Conservation (phyloP, 2,797 vertebrate genomes). For the Myotis myotis region DNA sequence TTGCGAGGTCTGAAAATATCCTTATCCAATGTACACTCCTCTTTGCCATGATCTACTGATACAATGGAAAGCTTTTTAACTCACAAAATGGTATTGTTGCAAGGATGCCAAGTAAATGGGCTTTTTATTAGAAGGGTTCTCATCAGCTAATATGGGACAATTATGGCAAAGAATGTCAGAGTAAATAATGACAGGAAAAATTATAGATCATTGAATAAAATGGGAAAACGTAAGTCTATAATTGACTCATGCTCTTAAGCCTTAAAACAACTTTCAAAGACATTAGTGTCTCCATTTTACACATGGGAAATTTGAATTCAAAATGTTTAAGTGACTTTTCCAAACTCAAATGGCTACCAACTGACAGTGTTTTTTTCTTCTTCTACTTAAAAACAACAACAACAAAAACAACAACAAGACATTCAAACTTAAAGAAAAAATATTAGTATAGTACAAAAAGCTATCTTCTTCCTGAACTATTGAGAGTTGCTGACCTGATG, state of each 20-base stretch:
- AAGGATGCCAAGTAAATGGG: background rate
- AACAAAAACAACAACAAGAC: background rate
- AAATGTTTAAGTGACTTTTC: background rate
- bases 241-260: background rate
- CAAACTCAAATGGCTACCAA: background rate
- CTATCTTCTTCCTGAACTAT: background rate
- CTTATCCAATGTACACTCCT: background rate
- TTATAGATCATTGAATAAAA: background rate
- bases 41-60: background rate
- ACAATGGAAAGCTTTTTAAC: constrained; percentile 1
- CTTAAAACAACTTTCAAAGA: background rate
- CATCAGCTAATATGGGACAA: background rate
- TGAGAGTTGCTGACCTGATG: background rate
- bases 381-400: background rate
- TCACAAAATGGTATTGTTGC: background rate
- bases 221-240: background rate
- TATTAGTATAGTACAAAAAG: background rate
- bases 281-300: background rate
- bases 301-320: background rate
- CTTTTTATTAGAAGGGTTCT: background rate
- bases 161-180: background rate
- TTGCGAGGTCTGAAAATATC: background rate
- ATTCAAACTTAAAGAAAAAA: background rate
- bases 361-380: background rate
- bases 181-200: constrained; percentile 16